Evolutionary conservation across 2,888 invertebrate genomes (phyloP), one percentile per base, ranked within the genome.

Genomic region (Drosophila trichaetosa): DNA sequence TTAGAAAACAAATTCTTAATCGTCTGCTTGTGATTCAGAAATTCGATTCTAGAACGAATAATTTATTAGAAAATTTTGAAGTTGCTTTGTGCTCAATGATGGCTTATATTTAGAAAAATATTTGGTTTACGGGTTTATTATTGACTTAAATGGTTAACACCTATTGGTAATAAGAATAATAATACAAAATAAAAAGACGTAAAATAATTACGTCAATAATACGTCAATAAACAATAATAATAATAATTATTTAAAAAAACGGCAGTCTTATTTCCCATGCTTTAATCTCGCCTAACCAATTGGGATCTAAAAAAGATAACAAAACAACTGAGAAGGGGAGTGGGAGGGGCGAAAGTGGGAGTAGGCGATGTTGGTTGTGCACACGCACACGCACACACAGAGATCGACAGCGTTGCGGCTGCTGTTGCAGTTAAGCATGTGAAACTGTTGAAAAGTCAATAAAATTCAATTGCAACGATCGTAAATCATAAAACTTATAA

Each of bases 401-500:
- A 24, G 46, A 24, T 33, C 18, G 57, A 57, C 38, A 24, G 24
- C 46, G 46, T 24, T 46, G 46, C 46, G 54, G 60, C 54, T 56
- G 38, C 36, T n/a, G 54, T 38, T 56, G 38, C 56, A 67, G 67
- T 51, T 57, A 57, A 56, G 73, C 75, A 79, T 78, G 80, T 80
- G 80, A 87, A 88, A 85, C 81, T 85, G 88, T 85, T 89, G 83
- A 90, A 82, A 82, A 89, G 88, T 91, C 89, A 92, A 92, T 91
- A 91, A 92, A 92, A 91, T 87, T 79, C 83, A 88, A 82, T 82
- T 83, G 82, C 80, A 71, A 68, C 79, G 86, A 87, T 85, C 91
- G 91, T 92, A 92, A 92, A 92, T 92, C 92, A 92, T 92, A 92
- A 91, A 91, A 89, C 89, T 91, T 87, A 89, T 90, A 89, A 89